Base-by-base conservation (phyloP, 2,113 vertebrate species). In the Cheirogaleus medius region DNA sequence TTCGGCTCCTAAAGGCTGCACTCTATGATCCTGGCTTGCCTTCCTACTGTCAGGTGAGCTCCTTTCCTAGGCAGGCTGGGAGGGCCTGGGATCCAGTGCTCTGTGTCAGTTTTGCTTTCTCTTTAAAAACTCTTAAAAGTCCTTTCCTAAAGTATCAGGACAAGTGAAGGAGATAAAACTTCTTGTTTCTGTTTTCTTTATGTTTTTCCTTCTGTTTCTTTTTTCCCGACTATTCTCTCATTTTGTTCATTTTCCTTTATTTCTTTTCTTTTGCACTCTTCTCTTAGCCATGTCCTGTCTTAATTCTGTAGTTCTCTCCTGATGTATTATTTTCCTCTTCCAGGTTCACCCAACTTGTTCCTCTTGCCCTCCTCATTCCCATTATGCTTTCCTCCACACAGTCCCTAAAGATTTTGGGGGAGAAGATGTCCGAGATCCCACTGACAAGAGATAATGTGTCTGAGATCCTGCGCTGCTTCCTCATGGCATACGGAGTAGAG, bases 351-450 rank as follows among this genome's bases (percentile, higher is more conserved):
- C 6, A 80, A 4, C 64, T 88, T 66, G 56, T 88, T 81, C 8
- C n/a, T 68, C 44, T 92, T 63, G 64, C 14, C 27, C 25, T 68
- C 32, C 37, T 82, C 74, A 84, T 9, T 87, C 6, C 37, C 12
- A 2, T 78, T 47, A 0, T 71, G 8, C 8, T 9, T 3, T 64
- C 60, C 69, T 96, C 20, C 83, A 8, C 74, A 58, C 98, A 99
- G 99, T 99, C 99, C 1, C 98, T 99, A 64, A 99, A 99, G 98
- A 99, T 99, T 97, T 98, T 99, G 37, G 99, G 99, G 8, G 99
- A 99, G 52, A 99, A 99, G 86, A 98, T 99, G 94, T 99, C 99
- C 0, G 99, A 99, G 97, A 98, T 99, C 78, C 98, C 99, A 97
- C 98, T 99, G 98, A 99, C 98, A 71, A 99, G 99, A 4, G 99